phyloP scores from a whole-genome alignment of 2,797 vertebrate species.

The Emydoidea blandingii region DNA sequence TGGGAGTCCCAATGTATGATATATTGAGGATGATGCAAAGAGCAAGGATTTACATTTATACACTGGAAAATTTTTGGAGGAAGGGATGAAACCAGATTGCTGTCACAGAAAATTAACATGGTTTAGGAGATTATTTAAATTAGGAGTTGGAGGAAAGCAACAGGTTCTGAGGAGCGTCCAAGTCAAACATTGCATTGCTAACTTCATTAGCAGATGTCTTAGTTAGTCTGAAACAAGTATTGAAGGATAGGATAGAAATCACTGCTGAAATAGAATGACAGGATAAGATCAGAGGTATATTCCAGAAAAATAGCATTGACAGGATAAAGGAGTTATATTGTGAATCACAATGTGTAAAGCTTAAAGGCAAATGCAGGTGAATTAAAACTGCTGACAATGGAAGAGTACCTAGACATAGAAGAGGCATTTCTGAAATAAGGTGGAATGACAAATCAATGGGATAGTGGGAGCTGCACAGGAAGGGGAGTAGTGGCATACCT shows the following conservation, averaged over 20 bases:
- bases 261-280: neutral
- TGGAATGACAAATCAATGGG: rapidly evolving
- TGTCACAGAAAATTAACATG: neutral
- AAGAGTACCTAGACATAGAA: neutral
- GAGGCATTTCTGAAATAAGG: too few species aligned
- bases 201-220: neutral
- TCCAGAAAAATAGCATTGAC: neutral
- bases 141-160: neutral
- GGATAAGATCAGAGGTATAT: neutral
- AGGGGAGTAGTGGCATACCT: neutral
- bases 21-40: neutral
- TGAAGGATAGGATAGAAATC: neutral
- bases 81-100: neutral
- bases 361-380: neutral
- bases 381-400: neutral
- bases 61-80: neutral
- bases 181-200: neutral
- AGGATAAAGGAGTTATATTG: neutral
- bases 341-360: neutral
- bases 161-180: neutral
- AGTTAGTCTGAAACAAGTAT: neutral
- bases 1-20: neutral
- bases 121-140: neutral
- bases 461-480: rapidly evolving
- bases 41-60: neutral